Conservation (phyloP, 2,888 invertebrate genomes). For the Papilio protenor region DNA sequence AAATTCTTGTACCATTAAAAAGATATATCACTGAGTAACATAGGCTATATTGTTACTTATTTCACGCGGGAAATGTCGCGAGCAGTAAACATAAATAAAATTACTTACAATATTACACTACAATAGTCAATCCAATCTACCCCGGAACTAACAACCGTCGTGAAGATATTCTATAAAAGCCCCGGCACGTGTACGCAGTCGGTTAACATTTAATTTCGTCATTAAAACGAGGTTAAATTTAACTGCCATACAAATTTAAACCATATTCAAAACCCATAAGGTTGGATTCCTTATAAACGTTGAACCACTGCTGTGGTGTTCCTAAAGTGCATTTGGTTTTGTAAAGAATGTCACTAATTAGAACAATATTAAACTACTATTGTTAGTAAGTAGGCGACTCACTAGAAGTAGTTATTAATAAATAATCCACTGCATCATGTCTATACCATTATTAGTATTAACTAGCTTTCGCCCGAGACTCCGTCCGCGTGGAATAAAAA, state of each 20-base stretch:
- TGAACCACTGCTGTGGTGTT: not conserved
- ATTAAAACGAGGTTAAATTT: constrained; percentile 22
- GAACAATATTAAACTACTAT: constrained; percentile 5
- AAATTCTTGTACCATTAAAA: too few species aligned
- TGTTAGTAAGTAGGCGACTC: not conserved
- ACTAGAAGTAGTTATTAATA: not conserved
- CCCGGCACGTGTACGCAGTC: constrained; percentile 6
- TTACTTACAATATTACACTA: too few species aligned
- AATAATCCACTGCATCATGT: not conserved
- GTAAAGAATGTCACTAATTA: constrained; percentile 4
- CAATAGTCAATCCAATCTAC: not conserved
- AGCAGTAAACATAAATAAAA: too few species aligned
- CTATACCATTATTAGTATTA: not conserved
- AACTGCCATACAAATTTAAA: not conserved
- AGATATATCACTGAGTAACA: too few species aligned
- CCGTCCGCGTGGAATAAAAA: too few species aligned
- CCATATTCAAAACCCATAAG: not conserved
- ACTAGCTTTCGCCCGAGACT: too few species aligned
- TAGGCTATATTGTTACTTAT: too few species aligned
- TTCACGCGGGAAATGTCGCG: too few species aligned
- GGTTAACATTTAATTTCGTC: not conserved
- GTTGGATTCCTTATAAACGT: not conserved
- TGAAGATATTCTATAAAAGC: not conserved
- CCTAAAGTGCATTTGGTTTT: not conserved
- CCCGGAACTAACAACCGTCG: not conserved